Evolutionary conservation across 2,113 vertebrate genomes (phyloP).

Genomic region (Pomatorhinus ruficollis): DNA sequence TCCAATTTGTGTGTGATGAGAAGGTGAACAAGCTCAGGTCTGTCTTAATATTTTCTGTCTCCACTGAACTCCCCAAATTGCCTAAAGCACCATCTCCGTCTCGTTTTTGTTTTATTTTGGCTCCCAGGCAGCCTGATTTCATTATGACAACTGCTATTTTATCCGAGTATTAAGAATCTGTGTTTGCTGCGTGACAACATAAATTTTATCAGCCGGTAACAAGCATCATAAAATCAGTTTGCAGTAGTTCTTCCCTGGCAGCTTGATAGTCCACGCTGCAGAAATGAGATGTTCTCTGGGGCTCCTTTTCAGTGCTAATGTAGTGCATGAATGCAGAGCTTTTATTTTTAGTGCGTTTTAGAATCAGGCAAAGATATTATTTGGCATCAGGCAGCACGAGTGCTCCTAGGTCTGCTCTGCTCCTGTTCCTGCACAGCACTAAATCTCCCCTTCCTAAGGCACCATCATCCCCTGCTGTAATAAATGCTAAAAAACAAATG

Average conservation of each 20-base stretch:
- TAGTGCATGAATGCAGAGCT: neutral
- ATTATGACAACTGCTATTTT: neutral
- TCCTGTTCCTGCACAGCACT: neutral
- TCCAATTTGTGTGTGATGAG: neutral
- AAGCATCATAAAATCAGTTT: constrained; percentile 24
- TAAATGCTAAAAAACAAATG: constrained; percentile 24
- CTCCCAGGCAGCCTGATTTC: constrained; percentile 18
- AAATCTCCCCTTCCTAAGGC: neutral
- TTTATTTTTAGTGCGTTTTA: constrained; percentile 13
- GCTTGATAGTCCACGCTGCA: neutral
- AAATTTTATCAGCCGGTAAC: constrained; percentile 7
- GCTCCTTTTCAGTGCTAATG: neutral
- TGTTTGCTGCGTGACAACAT: neutral
- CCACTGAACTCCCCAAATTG: neutral
- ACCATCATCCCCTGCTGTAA: neutral
- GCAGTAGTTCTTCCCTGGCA: constrained; percentile 9
- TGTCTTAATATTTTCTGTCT: neutral
- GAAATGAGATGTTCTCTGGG: constrained; percentile 21
- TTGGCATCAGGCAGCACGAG: neutral
- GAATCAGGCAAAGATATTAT: neutral
- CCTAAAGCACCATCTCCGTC: neutral
- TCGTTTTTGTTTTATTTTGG: neutral
- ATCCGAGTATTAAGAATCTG: neutral
- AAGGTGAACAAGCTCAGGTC: neutral
- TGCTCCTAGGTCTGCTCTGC: neutral